These are phyloP conservation scores for Apamea monoglypha DNA, from an alignment of 2,888 invertebrate genomes.

Conservation along the genomic window DNA sequence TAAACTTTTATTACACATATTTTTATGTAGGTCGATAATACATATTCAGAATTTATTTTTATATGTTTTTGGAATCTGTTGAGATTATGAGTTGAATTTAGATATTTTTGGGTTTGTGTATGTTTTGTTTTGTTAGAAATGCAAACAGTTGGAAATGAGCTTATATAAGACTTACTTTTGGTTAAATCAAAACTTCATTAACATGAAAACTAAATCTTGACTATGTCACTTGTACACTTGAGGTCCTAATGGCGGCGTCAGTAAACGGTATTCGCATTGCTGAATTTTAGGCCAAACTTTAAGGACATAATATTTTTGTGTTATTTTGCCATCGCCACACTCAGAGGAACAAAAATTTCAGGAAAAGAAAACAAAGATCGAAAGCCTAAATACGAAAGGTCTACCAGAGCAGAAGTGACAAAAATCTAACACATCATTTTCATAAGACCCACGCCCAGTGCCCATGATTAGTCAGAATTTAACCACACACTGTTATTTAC, in stretches of 20 bases:
- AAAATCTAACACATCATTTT: no score
- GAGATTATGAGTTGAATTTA: slow-evolving; percentile 32
- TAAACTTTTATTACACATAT: slow-evolving; percentile 73
- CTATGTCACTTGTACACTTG: neutral
- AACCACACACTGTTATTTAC: neutral
- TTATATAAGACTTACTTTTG: neutral
- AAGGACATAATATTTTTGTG: no score
- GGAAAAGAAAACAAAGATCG: neutral
- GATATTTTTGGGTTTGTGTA: slow-evolving; percentile 33
- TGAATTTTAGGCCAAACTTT: no score
- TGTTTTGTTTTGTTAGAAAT: neutral
- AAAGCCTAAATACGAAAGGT: no score
- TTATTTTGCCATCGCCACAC: no score
- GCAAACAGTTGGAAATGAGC: neutral
- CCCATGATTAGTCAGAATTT: neutral
- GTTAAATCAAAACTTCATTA: neutral
- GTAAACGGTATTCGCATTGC: neutral
- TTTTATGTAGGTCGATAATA: slow-evolving; percentile 65
- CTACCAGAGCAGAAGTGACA: no score
- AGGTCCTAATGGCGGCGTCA: neutral
- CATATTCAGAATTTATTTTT: slow-evolving; percentile 58
- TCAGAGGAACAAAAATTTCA: neutral
- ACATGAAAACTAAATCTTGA: neutral
- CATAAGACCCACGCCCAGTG: no score
- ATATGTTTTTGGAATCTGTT: slow-evolving; percentile 58